phyloP scores from a whole-genome alignment of 2,113 vertebrate species.

The Oncorhynchus keta region DNA sequence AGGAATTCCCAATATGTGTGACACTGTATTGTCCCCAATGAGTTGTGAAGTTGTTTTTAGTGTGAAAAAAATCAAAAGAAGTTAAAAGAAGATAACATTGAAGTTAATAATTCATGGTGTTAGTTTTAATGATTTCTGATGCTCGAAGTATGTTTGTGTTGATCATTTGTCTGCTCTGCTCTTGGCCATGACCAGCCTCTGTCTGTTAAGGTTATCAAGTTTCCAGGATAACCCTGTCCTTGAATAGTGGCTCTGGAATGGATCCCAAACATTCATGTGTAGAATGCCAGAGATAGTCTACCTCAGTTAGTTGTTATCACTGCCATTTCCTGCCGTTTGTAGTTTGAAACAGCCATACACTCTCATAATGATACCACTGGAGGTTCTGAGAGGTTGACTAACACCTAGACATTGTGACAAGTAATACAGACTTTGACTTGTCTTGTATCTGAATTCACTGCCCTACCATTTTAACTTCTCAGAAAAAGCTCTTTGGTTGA shows the following conservation, averaged over 20 bases:
- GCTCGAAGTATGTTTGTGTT: background rate
- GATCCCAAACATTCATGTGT: conserved; percentile 25
- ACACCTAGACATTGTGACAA: background rate
- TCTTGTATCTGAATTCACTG: background rate
- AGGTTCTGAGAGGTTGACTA: background rate
- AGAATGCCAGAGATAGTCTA: conserved; percentile 29
- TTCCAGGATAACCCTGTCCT: conserved; percentile 9
- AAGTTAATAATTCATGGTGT: background rate
- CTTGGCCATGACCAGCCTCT: background rate
- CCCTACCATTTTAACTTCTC: background rate
- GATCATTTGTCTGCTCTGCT: conserved; percentile 1
- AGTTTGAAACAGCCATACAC: background rate
- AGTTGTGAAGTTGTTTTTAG: too few species aligned
- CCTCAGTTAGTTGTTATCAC: background rate
- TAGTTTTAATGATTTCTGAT: background rate
- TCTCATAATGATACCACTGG: background rate
- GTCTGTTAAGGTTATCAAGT: background rate
- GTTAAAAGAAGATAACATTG: background rate
- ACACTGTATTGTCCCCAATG: background rate
- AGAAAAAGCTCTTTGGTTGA: background rate
- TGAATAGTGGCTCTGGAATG: conserved; percentile 5
- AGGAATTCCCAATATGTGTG: conserved; percentile 1
- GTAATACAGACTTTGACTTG: background rate
- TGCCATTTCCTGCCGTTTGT: conserved; percentile 26
- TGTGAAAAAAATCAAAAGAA: too few species aligned